These are phyloP conservation scores for Heteromurus nitidus DNA, from an alignment of 2,888 invertebrate genomes.

Conservation along the genomic window DNA sequence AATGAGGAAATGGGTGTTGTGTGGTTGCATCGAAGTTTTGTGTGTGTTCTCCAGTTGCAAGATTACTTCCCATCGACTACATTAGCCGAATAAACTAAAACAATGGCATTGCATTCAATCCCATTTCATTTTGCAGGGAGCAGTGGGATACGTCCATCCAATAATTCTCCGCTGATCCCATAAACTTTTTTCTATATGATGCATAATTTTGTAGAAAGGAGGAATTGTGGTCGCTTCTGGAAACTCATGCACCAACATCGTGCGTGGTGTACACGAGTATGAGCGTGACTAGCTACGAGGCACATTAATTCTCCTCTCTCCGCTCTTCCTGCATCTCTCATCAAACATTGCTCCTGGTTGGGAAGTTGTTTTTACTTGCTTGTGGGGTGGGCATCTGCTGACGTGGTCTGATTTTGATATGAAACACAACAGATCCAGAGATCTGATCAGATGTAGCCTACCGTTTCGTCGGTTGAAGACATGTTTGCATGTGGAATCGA, in stretches of 20 bases:
- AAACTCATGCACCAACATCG: not conserved
- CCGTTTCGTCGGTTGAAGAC: not conserved
- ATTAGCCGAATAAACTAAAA: too few species aligned
- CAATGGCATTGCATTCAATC: too few species aligned
- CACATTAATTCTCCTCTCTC: conserved; percentile 13
- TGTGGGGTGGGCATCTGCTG: conserved; percentile 7
- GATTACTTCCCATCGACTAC: too few species aligned
- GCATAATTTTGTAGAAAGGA: not conserved
- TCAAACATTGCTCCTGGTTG: not conserved
- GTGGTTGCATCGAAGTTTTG: too few species aligned
- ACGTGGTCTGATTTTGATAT: not conserved
- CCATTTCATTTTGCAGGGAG: too few species aligned
- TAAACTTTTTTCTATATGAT: not conserved
- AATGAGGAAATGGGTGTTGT: too few species aligned
- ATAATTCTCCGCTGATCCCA: too few species aligned
- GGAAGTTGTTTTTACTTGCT: not conserved
- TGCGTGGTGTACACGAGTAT: not conserved
- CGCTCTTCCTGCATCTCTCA: not conserved
- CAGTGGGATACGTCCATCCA: too few species aligned
- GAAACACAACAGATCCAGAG: not conserved
- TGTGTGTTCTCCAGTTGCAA: too few species aligned
- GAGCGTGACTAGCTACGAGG: conserved; percentile 13
- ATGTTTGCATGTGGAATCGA: not conserved
- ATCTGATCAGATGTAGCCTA: too few species aligned
- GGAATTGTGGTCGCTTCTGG: not conserved